Percentiles rank a stretch among this genome's conserved stretches.
These are phyloP conservation scores for Podarcis cretensis DNA, from an alignment of 2,113 vertebrate genomes.

Conservation along the genomic window DNA sequence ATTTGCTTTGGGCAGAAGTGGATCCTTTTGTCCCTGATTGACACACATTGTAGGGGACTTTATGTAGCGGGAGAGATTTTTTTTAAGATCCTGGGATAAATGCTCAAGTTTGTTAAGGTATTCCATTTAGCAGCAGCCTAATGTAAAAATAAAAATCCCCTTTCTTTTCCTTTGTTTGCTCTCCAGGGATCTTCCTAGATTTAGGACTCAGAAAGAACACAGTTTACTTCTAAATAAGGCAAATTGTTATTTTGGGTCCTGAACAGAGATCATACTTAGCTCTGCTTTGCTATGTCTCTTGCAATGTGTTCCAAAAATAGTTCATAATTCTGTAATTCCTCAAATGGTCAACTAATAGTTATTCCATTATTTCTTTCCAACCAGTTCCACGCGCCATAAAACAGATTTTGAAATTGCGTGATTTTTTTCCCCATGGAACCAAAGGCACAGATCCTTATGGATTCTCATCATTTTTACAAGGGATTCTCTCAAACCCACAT, in stretches of 20 bases:
- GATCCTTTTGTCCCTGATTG: neutral
- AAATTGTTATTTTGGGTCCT: neutral
- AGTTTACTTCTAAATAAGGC: neutral
- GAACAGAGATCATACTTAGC: slow-evolving; percentile 4
- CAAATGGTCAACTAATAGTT: neutral
- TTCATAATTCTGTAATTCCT: neutral
- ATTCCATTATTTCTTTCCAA: neutral
- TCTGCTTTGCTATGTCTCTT: neutral
- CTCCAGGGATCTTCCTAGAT: neutral
- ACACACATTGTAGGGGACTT: neutral
- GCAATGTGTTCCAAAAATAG: neutral
- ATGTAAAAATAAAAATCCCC: neutral
- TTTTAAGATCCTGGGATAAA: neutral
- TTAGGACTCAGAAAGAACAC: neutral
- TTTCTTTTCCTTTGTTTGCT: neutral
- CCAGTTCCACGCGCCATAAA: no score
- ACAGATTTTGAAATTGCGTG: no score
- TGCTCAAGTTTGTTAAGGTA: neutral
- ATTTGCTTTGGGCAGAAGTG: neutral
- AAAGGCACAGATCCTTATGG: no score
- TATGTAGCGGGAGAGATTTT: neutral
- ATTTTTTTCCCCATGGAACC: no score
- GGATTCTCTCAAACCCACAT: no score
- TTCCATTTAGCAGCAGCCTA: neutral
- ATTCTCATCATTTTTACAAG: no score